These are phyloP conservation scores for Glossophaga mutica DNA, from an alignment of 2,797 vertebrate species.

Conservation along the genomic window DNA sequence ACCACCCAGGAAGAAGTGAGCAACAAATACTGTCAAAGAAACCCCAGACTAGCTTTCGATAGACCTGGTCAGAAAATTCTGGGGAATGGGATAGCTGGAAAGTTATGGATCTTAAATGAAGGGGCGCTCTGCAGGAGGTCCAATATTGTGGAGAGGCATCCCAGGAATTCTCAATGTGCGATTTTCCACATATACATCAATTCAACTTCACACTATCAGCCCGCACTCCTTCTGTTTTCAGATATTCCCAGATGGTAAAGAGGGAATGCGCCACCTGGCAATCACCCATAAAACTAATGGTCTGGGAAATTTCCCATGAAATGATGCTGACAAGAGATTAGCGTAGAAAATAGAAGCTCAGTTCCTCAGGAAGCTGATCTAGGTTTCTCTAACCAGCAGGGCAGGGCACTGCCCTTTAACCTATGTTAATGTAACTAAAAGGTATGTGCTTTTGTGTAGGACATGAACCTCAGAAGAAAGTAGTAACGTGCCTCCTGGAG, in stretches of 20 bases:
- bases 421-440: not conserved
- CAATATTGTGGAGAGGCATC: not conserved
- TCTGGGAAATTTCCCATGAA: not conserved
- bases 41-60: not conserved
- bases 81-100: not conserved
- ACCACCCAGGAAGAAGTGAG: not conserved
- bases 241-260: not conserved
- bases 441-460: not conserved
- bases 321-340: not conserved
- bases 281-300: not conserved
- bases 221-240: not conserved
- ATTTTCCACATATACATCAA: not conserved
- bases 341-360: not conserved
- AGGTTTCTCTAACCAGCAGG: not conserved
- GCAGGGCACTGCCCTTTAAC: not conserved
- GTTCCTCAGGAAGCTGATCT: not conserved
- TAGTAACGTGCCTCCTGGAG: not conserved
- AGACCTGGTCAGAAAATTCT: not conserved
- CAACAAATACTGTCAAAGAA: not conserved
- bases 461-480: not conserved
- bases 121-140: not conserved
- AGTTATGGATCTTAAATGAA: not conserved
- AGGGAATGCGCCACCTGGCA: not conserved
- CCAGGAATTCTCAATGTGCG: not conserved
- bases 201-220: not conserved